Base-by-base conservation (phyloP, 2,888 invertebrate species). In the Aspidiotus destructor region DNA sequence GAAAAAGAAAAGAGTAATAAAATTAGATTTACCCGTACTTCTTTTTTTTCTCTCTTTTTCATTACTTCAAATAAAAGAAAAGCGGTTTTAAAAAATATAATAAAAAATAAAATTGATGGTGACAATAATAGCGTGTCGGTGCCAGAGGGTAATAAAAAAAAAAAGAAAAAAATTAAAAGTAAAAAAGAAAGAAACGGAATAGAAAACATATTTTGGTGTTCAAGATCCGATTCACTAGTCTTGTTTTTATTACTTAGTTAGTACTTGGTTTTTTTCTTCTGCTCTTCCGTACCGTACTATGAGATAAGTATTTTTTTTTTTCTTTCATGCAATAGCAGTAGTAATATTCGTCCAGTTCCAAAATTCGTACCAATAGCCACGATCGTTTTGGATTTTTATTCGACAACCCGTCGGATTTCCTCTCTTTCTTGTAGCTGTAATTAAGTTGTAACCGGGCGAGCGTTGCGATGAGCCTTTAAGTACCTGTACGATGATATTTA, bases 21-120 rank as follows among this genome's bases (percentile, higher is more conserved):
- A 67, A 67, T 67, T 52, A 67, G 58, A 67, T 67, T 67, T 67
- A 67, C 58, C 60, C 67, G 57, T 67, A 67, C 67, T 58, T 58
- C 28, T 58, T 58, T 58, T 15, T 55, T 55, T 15, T 55, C 7
- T 55, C 16, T 65, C 57, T 65, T 58, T 67, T 67, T 58, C 67
- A 67, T 67, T 67, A 67, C 67, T 67, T 67, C 60, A 67, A 67
- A 67, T 67, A 67, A 67, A 67, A 58, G 58, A 67, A 67, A 67
- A 67, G 67, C 67, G 58, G 67, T 67, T 67, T 67, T 67, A 3
- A 58, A 67, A 67, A 67, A 67, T 67, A 67, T 67, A 67, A 67
- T 67, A 67, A 67, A 67, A 67, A 67, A 67, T 67, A 67, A 67
- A 67, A 67, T 67, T 67, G 67, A 67, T 67, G 67, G 67, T 67